Evolutionary conservation across 2,797 vertebrate genomes (phyloP), one percentile per base, ranked within the genome.

Genomic region (Galago senegalensis): DNA sequence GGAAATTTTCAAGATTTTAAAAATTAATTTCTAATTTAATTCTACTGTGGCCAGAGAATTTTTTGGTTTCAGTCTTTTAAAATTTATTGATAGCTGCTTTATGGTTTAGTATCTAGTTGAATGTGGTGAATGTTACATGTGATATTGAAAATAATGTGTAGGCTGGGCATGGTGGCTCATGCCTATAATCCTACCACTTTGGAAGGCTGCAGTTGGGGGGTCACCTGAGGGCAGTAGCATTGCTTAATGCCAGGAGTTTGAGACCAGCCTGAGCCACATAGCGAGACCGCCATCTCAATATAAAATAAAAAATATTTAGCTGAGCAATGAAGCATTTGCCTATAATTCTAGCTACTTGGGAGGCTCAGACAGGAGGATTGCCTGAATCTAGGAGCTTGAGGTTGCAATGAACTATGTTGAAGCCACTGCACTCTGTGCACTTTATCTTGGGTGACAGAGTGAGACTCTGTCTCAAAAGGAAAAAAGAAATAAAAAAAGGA

Each of bases 1-100:
- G 61, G 67, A 23, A 9, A 76, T 37, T 60, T 88, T 95, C 21
- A 85, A 75, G 18, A 25, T 46, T 83, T 75, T 70, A 69, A 61
- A 72, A 69, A 80, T 46, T 88, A 88, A 80, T 88, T 80, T 89
- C 60, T 86, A 85, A 76, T n/a, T 75, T 87, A 83, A 76, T 77
- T 92, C 11, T 69, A 25, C 63, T 72, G 46, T 84, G 25, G 17
- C 37, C 34, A 67, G 11, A 82, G 46, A 69, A 70, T 25, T 77
- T 0, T 76, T 76, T 37, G 27, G 73, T 72, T 91, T 77, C 37
- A 76, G 2, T 49, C 37, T 89, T 88, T 88, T 31, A 69, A 75
- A 81, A 87, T 75, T 65, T 29, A 49, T 43, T 58, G 29, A 65
- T 49, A 72, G 18, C 56, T 87, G 21, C 49, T 89, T 87, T 34